Base-by-base conservation (phyloP, 2,888 invertebrate genomes). In the Philhelius pedissequus region DNA sequence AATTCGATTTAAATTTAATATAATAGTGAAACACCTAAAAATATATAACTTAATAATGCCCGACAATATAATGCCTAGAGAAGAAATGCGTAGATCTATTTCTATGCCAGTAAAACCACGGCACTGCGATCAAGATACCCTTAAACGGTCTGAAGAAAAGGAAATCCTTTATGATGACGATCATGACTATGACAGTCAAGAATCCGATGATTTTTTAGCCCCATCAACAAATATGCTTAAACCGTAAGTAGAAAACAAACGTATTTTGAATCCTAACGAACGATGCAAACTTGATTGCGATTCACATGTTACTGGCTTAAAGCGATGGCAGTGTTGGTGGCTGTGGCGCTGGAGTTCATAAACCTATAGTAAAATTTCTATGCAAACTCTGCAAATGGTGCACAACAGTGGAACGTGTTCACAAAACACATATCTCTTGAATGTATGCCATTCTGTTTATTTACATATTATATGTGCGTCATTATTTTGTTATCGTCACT, bases 81-180 rank as follows among this genome's bases (percentile, higher is more conserved):
- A 73, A 20, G 43, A 74, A 15, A 90, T 91, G 87, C 89, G 88
- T 73, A 89, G 91, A 50, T 91, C 91, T 6, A 88, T 88, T 54
- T 91, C 91, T 64, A 89, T 91, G 90, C 91, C 91, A 13, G 89
- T 89, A 4, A 90, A 91, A 77, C 91, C 91, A 25, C 89, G 87
- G 69, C 89, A 89, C 4, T 43, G 88, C 18, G 89, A 89, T 82
- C 86, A 87, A n/a, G 88, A 88, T 56, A 87, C 88, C 2, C 82
- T 91, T 56, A 87, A 89, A 62, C 88, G 91, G 60, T 91, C 91
- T 0, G 88, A 89, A 22, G 91, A 91, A 86, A 90, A 90, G 86
- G 91, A 91, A 86, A 88, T 87, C 20, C 87, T 91, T 6, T 86
- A 87, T 30, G 43, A 62, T 62, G 27, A 87, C 68, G 48, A 48